Percentiles rank a stretch among this genome's conserved stretches.
phyloP scores from a whole-genome alignment of 2,888 invertebrate species.

The Dynastes maya region DNA sequence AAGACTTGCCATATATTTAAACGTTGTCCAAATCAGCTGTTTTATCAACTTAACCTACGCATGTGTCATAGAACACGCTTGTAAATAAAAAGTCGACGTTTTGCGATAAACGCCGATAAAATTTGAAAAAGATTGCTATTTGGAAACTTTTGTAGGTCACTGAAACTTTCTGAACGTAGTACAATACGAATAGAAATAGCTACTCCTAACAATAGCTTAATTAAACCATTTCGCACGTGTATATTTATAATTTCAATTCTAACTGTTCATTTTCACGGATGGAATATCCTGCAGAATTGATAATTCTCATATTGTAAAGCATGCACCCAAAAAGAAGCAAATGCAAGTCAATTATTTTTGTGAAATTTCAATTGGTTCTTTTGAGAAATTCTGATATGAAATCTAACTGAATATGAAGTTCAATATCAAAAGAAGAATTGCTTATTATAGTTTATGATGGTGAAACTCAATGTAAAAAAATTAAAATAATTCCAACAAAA shows the following conservation, averaged over 20 bases:
- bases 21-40: conserved; percentile 20
- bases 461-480: too few species aligned
- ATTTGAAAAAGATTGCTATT: not conserved
- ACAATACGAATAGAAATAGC: not conserved
- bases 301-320: not conserved
- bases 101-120: too few species aligned
- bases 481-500: too few species aligned
- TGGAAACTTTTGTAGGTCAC: conserved; percentile 23
- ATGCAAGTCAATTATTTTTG: not conserved
- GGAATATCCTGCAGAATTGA: not conserved
- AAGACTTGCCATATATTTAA: too few species aligned
- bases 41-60: not conserved
- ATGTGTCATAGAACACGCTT: not conserved
- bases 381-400: too few species aligned
- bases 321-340: not conserved
- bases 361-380: too few species aligned
- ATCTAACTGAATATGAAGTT: too few species aligned
- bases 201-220: not conserved
- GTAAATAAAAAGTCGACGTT: not conserved
- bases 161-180: conserved; percentile 27
- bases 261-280: conserved; percentile 21
- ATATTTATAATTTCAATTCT: conserved; percentile 2
- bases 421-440: too few species aligned
- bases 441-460: not conserved
- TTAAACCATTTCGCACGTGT: not conserved